These are phyloP conservation scores for Drosophila kohkoa DNA, from an alignment of 1,140 invertebrate genomes.

Conservation along the genomic window DNA sequence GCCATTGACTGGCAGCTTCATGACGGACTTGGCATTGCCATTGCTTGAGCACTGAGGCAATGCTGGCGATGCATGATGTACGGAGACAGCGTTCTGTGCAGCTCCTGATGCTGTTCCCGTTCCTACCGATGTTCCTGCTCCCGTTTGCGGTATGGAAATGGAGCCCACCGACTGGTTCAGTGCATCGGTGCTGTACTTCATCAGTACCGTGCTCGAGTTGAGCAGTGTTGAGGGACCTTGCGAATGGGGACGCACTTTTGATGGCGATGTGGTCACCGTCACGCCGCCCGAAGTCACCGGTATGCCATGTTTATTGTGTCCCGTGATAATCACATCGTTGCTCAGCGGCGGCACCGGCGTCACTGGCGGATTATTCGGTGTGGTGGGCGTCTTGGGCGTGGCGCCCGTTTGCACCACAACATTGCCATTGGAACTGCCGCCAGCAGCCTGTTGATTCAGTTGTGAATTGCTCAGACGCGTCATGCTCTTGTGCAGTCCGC, in stretches of 20 bases:
- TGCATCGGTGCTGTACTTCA: conserved; percentile 83
- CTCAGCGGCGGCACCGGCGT: conserved; percentile 82
- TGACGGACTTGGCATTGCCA: conserved; percentile 83
- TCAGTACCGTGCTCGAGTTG: conserved; percentile 79
- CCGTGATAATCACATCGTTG: conserved; percentile 85
- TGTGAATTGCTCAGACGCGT: conserved; percentile 91
- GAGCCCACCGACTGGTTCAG: conserved; percentile 83
- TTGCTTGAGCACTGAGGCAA: conserved; percentile 72
- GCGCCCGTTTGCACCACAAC: conserved; percentile 74
- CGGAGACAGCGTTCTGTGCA: conserved; percentile 74
- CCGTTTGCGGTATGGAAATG: conserved; percentile 69
- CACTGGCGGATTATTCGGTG: conserved; percentile 69
- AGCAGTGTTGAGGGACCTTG: conserved; percentile 85
- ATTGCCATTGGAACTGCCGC: conserved; percentile 77
- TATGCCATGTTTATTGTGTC: conserved; percentile 85
- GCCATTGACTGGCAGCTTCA: conserved; percentile 81
- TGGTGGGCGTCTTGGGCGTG: conserved; percentile 66
- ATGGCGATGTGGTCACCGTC: conserved; percentile 87
- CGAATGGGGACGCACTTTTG: conserved; percentile 85
- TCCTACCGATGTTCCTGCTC: conserved; percentile 10
- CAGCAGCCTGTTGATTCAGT: conserved; percentile 85
- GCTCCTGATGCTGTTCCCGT: neutral
- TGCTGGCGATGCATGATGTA: conserved; percentile 83
- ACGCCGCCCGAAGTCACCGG: conserved; percentile 87
- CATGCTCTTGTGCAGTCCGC: conserved; percentile 93